These are phyloP conservation scores for Uropetala carovei DNA, from an alignment of 2,888 invertebrate genomes.

Conservation along the genomic window DNA sequence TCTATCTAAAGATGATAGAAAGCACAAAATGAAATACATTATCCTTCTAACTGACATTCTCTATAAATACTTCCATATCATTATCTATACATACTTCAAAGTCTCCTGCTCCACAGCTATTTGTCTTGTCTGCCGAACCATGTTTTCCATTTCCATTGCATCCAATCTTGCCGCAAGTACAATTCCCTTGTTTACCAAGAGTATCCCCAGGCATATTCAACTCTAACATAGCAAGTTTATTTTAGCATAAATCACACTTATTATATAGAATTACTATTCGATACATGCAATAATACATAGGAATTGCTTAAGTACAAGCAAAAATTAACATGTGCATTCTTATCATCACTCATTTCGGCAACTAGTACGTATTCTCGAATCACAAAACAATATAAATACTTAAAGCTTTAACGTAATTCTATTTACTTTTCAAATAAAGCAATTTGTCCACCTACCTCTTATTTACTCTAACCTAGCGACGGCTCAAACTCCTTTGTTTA, in stretches of 20 bases:
- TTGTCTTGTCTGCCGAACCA: not conserved
- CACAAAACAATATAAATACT: too few species aligned
- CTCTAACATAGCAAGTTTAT: not conserved
- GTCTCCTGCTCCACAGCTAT: constrained; percentile 27
- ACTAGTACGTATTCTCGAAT: too few species aligned
- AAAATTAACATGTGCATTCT: too few species aligned
- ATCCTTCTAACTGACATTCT: not conserved
- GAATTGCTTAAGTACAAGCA: too few species aligned
- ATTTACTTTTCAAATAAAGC: too few species aligned
- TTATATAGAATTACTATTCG: not conserved
- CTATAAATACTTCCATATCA: too few species aligned
- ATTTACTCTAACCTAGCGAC: too few species aligned
- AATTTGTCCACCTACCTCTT: too few species aligned
- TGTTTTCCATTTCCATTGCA: constrained; percentile 52
- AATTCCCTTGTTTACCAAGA: not conserved
- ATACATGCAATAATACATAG: not conserved
- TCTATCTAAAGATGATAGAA: constrained; percentile 81
- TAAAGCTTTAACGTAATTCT: too few species aligned
- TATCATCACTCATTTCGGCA: too few species aligned
- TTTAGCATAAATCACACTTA: not conserved
- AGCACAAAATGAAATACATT: constrained; percentile 6
- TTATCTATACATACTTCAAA: not conserved
- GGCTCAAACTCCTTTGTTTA: too few species aligned
- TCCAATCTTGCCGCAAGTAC: constrained; percentile 41
- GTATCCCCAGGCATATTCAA: constrained; percentile 51